Percentiles rank a stretch among this genome's conserved stretches.
phyloP scores from a whole-genome alignment of 2,888 invertebrate species.

The Mantis religiosa region DNA sequence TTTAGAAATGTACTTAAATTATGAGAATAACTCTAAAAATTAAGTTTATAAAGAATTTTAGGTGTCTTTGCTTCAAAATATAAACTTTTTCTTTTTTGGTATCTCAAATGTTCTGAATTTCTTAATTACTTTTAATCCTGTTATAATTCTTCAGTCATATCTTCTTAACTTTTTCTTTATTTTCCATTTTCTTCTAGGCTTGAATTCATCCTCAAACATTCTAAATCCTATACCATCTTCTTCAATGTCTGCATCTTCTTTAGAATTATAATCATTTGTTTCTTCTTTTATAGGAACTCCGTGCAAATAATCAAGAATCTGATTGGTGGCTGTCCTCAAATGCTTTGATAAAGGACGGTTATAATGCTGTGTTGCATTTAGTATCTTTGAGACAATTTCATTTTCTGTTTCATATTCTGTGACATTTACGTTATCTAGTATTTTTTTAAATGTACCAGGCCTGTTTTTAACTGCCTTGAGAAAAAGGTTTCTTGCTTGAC shows the following conservation, averaged over 20 bases:
- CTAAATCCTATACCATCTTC: not conserved
- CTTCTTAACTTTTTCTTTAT: not conserved
- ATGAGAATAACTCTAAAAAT: too few species aligned
- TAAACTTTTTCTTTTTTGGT: too few species aligned
- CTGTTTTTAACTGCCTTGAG: not conserved
- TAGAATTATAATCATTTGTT: not conserved
- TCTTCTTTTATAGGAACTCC: not conserved
- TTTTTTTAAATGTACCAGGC: slow-evolving; percentile 7
- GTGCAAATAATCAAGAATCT: not conserved
- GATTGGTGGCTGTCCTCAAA: not conserved
- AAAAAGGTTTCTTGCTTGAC: slow-evolving; percentile 4
- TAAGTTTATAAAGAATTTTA: too few species aligned
- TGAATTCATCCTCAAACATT: not conserved
- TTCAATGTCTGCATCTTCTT: not conserved
- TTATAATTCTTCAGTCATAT: not conserved
- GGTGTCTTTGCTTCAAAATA: too few species aligned
- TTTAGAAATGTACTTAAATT: too few species aligned
- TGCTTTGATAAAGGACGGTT: not conserved
- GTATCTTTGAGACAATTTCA: not conserved
- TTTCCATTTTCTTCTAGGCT: not conserved
- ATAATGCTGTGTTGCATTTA: not conserved
- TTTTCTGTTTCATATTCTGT: not conserved
- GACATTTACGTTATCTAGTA: not conserved
- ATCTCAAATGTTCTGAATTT: not conserved
- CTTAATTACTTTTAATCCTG: too few species aligned